phyloP scores from a whole-genome alignment of 2,113 vertebrate genomes.

The Heterotilapia buettikoferi region DNA sequence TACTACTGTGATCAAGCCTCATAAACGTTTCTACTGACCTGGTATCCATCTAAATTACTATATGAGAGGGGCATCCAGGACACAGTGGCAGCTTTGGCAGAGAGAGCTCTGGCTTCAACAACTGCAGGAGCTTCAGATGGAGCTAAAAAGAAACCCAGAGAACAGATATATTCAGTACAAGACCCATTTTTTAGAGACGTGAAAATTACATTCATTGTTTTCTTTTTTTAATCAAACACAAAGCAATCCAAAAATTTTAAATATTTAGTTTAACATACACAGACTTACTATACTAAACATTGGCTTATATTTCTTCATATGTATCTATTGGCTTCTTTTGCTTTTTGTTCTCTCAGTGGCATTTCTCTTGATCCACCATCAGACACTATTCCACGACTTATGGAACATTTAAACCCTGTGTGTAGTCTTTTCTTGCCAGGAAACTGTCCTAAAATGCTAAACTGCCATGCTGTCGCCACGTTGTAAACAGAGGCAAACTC shows the following conservation, averaged over 20 bases:
- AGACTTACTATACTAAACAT: not conserved
- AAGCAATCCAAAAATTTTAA: not conserved
- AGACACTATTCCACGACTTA: conserved; percentile 47
- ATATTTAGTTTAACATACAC: not conserved
- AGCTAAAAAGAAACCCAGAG: conserved; percentile 66
- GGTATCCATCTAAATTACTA: conserved; percentile 83
- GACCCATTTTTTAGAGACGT: not conserved
- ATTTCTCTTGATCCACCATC: not conserved
- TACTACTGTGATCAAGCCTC: not conserved
- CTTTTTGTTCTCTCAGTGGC: not conserved
- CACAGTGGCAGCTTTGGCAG: conserved; percentile 84
- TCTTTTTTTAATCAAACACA: not conserved
- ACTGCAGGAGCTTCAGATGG: conserved; percentile 78
- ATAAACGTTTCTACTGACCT: conserved; percentile 71
- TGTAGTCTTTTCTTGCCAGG: not conserved
- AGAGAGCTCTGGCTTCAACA: conserved; percentile 73
- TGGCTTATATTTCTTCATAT: not conserved
- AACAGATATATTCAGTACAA: not conserved
- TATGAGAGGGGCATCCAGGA: conserved; percentile 79
- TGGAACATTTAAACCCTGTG: conserved; percentile 29
- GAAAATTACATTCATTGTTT: not conserved
- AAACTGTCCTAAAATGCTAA: conserved; percentile 59
- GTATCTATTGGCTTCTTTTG: not conserved
- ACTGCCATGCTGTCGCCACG: conserved; percentile 65
- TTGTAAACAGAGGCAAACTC: conserved; percentile 30